phyloP scores from a whole-genome alignment of 2,888 invertebrate genomes.

The Ormyrus thymus region DNA sequence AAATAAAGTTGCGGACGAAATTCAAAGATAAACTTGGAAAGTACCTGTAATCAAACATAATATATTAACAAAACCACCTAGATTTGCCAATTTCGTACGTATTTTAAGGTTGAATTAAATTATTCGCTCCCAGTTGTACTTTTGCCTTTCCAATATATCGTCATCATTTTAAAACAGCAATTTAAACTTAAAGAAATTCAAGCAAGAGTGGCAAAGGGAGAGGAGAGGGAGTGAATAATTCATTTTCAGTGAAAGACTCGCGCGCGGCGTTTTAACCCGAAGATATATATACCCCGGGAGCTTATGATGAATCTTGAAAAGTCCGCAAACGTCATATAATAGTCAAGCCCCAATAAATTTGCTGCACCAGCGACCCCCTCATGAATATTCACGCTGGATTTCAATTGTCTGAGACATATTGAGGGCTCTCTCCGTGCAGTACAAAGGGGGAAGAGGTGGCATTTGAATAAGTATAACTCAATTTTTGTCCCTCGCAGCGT shows the following conservation, averaged over 20 bases:
- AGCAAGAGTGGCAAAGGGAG: background rate
- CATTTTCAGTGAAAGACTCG: conserved; percentile 1
- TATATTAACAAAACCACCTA: no score
- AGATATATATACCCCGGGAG: conserved; percentile 15
- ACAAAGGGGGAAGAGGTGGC: background rate
- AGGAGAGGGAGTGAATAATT: conserved; percentile 14
- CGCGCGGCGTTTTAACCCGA: conserved; percentile 5
- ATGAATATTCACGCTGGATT: conserved; percentile 38
- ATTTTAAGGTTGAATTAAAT: no score
- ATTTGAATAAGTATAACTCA: no score
- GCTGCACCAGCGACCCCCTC: background rate
- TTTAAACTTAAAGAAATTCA: no score
- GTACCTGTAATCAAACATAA: no score
- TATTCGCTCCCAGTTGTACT: no score
- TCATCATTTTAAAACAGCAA: no score
- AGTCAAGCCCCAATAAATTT: conserved; percentile 40
- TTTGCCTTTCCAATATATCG: no score
- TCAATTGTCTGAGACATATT: conserved; percentile 36
- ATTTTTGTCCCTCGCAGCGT: no score
- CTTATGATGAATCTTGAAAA: conserved; percentile 34
- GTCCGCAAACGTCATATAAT: conserved; percentile 32
- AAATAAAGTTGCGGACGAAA: no score
- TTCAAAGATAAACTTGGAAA: no score
- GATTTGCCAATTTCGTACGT: no score
- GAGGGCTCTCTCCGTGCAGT: conserved; percentile 11